Base-by-base conservation (phyloP, 2,113 vertebrate genomes). In the Heteronetta atricapilla region DNA sequence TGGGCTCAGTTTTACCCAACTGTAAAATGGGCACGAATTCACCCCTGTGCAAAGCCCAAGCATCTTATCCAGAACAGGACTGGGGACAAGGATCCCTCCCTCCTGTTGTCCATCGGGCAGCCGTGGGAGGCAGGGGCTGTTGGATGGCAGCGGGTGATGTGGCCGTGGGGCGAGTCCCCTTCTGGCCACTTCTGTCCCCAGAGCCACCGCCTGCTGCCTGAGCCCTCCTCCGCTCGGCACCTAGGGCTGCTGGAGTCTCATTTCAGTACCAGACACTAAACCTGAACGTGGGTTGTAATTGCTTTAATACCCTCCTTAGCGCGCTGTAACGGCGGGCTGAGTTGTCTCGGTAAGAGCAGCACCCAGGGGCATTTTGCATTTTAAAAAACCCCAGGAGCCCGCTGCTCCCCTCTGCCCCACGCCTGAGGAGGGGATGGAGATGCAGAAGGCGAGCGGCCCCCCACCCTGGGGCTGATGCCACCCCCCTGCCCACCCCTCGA, bases 271-370 rank as follows among this genome's bases (percentile, higher is more conserved):
- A 38, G 44, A 59, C 92, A 81, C 73, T 42, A 79, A 23, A 52
- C 33, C 72, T 86, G 31, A 93, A 82, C 2, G 3, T 28, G 68
- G 29, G 7, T 2, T 92, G 93, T 93, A 85, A 89, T 92, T 94
- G 86, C 90, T 91, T 94, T 25, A 48, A 77, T 81, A 62, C 28
- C 33, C 56, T 44, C 74, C 59, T 92, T 76, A 91, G 87, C 81
- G 58, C 42, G 77, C 70, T 55, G 59, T 87, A 82, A 68, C 73
- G 86, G 68, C 48, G 58, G 22, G 77, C 88, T 87, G 85, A 82
- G 58, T 93, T 6, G 26, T 79, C 15, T 13, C 25, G 67, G 72
- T 59, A 79, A 55, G 55, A 75, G 70, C 5, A 3, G 59, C 0
- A 6, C 78, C 76, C 70, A 94, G 93, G 91, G 82, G 77, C 44